Base-by-base conservation (phyloP, 2,797 vertebrate genomes). In the Strix occidentalis region DNA sequence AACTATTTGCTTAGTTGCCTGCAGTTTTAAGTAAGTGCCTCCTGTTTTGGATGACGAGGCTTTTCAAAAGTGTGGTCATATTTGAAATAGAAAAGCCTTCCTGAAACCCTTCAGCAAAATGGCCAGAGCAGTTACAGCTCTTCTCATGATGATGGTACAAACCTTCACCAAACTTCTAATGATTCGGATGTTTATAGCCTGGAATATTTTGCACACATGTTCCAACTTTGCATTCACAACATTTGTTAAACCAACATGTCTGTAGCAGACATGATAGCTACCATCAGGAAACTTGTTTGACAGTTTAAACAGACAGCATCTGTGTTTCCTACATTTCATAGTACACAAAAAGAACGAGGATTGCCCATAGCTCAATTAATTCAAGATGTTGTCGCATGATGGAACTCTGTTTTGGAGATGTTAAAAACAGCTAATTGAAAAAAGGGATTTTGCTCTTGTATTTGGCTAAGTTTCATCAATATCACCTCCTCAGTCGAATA, bases 231-330 rank as follows among this genome's bases (percentile, higher is more conserved):
- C 87, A 57, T 96, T 87, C 96, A 75, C 87, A 94, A 72, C 82
- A 60, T 96, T 96, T 96, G 91, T 80, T 95, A 95, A 96, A 94
- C 82, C 89, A 93, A 69, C 91, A 94, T 94, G 96, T 21, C 94
- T 95, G 93, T 23, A 61, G 94, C 91, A 96, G 94, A 94, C 94
- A 76, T 65, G 76, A 96, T 65, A 88, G 94, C 96, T 97, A 95
- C 96, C 96, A 96, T 93, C 95, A 95, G 96, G 95, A 93, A 91
- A 91, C 94, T 96, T 96, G 96, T 97, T 96, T 97, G 96, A 96
- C 96, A 96, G 95, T 90, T 97, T 84, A 86, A 97, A 96, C 96
- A 95, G 89, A 46, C 87, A 95, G 96, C 96, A 96, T 96, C 95
- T 97, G 96, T 92, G 95, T 95, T 96, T 94, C 87, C 95, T 93